Conservation (phyloP, 2,888 invertebrate genomes). For the Glyphotaelius pellucidus region DNA sequence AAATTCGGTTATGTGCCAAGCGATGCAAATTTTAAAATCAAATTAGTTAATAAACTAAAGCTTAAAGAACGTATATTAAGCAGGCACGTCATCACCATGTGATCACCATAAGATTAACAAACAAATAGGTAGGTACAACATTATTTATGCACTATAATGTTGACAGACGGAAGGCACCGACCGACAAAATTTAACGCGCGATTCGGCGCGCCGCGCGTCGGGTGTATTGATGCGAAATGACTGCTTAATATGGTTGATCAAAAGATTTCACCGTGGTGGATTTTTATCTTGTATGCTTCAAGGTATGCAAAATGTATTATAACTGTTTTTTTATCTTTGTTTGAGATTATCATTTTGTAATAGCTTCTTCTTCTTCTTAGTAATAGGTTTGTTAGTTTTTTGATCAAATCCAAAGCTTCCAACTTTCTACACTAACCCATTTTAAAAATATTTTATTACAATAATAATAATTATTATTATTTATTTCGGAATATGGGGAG, state of each 20-base stretch:
- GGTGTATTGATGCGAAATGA: not conserved
- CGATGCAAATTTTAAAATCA: not conserved
- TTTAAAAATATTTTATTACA: no score
- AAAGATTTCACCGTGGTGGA: not conserved
- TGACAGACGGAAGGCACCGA: not conserved
- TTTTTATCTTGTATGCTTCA: not conserved
- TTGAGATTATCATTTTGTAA: not conserved
- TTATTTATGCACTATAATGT: not conserved
- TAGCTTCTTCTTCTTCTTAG: not conserved
- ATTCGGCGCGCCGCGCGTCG: not conserved
- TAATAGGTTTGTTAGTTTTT: no score
- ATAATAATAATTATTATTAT: no score
- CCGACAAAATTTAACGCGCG: not conserved
- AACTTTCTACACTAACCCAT: no score
- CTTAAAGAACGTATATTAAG: not conserved
- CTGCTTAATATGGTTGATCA: not conserved
- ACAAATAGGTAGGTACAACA: not conserved
- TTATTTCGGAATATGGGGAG: no score
- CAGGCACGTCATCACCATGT: not conserved
- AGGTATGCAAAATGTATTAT: not conserved
- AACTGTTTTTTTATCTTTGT: not conserved
- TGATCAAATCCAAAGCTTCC: not conserved
- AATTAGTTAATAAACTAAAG: not conserved
- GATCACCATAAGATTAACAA: not conserved
- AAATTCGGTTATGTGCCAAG: not conserved